Conservation (phyloP, 2,888 invertebrate genomes). For the Camponotus fellah region DNA sequence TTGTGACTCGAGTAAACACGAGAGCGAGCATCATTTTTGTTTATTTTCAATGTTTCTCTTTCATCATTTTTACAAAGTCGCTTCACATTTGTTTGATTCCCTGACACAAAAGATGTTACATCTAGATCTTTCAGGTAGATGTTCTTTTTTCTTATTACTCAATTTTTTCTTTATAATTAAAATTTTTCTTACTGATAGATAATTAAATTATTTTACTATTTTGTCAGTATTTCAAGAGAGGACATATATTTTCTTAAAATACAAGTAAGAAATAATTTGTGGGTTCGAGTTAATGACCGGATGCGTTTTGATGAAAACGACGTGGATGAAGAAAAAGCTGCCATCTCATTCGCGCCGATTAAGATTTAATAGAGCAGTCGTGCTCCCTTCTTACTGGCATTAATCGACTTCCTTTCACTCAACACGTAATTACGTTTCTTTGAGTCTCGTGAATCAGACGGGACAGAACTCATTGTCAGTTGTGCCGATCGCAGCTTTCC, state of each 20-base stretch:
- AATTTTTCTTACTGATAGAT: neutral
- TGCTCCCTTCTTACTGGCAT: neutral
- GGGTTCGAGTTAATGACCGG: neutral
- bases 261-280: neutral
- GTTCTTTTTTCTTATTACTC: neutral
- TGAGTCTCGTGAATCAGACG: neutral
- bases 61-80: neutral
- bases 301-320: conserved; percentile 1
- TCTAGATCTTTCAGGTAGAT: neutral
- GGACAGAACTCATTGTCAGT: conserved; percentile 12
- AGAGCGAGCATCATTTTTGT: neutral
- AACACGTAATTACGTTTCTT: conserved; percentile 43
- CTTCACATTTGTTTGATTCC: neutral
- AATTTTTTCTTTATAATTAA: neutral
- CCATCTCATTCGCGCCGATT: neutral
- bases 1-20: conserved; percentile 13
- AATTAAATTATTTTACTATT: neutral
- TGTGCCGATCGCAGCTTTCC: conserved; percentile 45
- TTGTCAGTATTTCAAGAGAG: neutral
- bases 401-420: conserved; percentile 50
- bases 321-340: neutral
- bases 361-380: conserved; percentile 26
- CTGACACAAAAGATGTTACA: neutral
- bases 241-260: neutral
- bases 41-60: neutral